Percentiles rank a stretch among this genome's conserved stretches.
Evolutionary conservation across 2,797 vertebrate species (phyloP).

Genomic region (Margarornis squamiger): DNA sequence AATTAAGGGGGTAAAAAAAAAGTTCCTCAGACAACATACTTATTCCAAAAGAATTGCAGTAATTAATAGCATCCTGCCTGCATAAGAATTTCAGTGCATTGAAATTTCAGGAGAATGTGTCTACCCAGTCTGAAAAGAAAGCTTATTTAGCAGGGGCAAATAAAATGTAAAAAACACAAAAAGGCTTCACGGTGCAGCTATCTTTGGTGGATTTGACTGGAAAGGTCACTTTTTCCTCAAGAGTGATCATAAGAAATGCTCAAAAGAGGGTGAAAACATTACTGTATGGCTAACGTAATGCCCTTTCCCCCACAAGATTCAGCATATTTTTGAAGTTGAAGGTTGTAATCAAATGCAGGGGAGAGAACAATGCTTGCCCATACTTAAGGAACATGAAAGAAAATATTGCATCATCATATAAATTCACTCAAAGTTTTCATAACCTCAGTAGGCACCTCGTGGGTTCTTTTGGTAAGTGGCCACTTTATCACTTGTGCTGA

Average conservation of each 20-base stretch:
- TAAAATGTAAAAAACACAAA: not conserved
- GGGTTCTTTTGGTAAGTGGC: not conserved
- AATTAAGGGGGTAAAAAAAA: not conserved
- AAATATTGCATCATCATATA: not conserved
- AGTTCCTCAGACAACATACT: not conserved
- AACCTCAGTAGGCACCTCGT: not conserved
- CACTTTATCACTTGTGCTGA: not conserved
- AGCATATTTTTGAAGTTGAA: not conserved
- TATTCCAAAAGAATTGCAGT: not conserved
- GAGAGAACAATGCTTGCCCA: not conserved
- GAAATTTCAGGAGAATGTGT: not conserved
- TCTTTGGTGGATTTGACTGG: not conserved
- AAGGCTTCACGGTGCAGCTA: not conserved
- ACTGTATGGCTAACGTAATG: not conserved
- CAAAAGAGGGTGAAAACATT: conserved; percentile 1
- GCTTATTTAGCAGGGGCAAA: not conserved
- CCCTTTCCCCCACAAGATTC: not conserved
- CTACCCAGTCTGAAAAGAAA: not conserved
- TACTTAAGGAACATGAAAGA: not conserved
- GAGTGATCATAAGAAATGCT: conserved; percentile 8
- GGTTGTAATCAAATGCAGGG: not conserved
- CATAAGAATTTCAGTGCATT: not conserved
- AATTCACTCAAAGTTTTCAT: not conserved
- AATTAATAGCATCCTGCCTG: not conserved
- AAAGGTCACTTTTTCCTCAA: conserved; percentile 37